Percentiles rank a stretch among this genome's conserved stretches.
Conservation (phyloP, 1,140 invertebrate genomes). For the Philaenus spumarius region DNA sequence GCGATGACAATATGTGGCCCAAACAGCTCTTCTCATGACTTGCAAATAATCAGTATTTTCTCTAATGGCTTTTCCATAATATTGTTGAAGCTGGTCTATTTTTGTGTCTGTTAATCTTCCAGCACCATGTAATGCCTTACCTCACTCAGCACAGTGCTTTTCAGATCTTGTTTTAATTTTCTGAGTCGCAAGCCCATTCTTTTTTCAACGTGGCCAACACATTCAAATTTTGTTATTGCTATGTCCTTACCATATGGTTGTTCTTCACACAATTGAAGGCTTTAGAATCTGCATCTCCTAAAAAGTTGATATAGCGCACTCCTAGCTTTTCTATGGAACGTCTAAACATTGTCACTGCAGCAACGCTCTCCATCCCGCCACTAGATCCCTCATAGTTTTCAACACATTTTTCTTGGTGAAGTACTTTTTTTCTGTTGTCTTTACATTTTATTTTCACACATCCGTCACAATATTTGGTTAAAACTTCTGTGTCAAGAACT, state of each 20-base stretch:
- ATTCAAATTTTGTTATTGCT: background rate
- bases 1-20: too few relatives aligned
- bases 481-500: slow-evolving; percentile 20
- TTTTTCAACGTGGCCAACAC: background rate
- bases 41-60: too few relatives aligned
- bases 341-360: slow-evolving; percentile 4
- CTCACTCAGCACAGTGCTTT: too few relatives aligned
- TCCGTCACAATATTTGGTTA: slow-evolving; percentile 21
- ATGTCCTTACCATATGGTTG: slow-evolving; percentile 5
- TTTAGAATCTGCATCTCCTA: slow-evolving; percentile 17
- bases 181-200: background rate
- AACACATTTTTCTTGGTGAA: slow-evolving; percentile 12
- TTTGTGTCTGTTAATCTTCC: too few relatives aligned
- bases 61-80: too few relatives aligned
- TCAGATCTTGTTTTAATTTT: too few relatives aligned
- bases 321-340: background rate
- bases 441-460: slow-evolving; percentile 4
- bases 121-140: too few relatives aligned
- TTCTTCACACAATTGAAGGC: slow-evolving; percentile 1
- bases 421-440: background rate
- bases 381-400: slow-evolving; percentile 20
- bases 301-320: slow-evolving; percentile 6
- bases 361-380: slow-evolving; percentile 20
- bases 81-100: too few relatives aligned
- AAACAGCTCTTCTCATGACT: too few relatives aligned